Evolutionary conservation across 2,113 vertebrate genomes (phyloP), one percentile per base, ranked within the genome.

Genomic region (Laticauda laticaudata): DNA sequence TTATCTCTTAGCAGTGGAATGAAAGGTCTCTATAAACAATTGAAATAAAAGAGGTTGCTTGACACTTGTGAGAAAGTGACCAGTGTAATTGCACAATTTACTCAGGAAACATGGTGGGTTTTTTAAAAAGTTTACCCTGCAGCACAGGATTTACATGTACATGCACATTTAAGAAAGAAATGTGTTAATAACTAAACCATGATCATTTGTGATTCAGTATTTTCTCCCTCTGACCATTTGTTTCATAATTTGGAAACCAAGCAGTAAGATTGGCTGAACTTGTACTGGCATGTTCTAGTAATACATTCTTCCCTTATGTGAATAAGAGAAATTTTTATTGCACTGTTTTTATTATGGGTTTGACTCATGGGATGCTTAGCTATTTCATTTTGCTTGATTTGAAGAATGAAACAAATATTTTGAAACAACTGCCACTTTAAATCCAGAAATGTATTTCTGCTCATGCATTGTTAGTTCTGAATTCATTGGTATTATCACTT

Each of bases 401-500:
- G 90, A 94, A 3, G 24, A 43, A 93, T 0, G 29, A 96, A 92
- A 69, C 48, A 75, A 93, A 92, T 93, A 93, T 94, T 92, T 95
- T 96, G 96, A 95, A 92, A 86, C 90, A 96, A 93, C 51, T 93
- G 21, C 95, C 96, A 48, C 57, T 26, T 90, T 97, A 91, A 91
- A 56, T 91, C 92, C 94, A 56, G 48, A 92, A 61, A 86, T 59
- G 24, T 92, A 91, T 95, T 91, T 91, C 51, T 43, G 3, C 91
- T 92, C 93, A 92, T 94, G 95, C 96, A 89, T 97, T 94, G 94
- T 97, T 97, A 96, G 93, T 96, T 93, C 88, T 91, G 92, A 96
- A 96, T 90, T 89, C 93, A 45, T 96, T 95, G 93, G 94, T 95
- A 93, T 95, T 96, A 94, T 96, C 95, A 92, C 93, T 95, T 95